Evolutionary conservation across 2,888 invertebrate species (phyloP).

Genomic region (Zygogramma bicolorata): DNA sequence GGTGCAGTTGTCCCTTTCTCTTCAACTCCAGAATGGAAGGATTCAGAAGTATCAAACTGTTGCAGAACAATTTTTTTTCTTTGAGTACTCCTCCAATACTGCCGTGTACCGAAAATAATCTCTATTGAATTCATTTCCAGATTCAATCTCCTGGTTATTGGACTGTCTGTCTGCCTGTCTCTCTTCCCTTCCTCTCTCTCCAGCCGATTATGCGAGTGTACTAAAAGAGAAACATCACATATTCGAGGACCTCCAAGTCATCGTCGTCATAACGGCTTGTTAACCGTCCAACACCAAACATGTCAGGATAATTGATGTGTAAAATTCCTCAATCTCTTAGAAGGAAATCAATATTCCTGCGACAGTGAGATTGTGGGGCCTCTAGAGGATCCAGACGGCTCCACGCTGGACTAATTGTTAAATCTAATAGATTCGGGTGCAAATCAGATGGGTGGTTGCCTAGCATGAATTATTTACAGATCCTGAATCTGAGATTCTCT

Average conservation of each 20-base stretch:
- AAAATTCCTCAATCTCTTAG: conserved; percentile 41
- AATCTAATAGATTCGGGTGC: conserved; percentile 58
- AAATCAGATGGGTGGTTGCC: conserved; percentile 53
- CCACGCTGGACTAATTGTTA: conserved; percentile 57
- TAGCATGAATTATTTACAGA: conserved; percentile 46
- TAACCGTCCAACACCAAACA: conserved; percentile 25
- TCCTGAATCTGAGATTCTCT: conserved; percentile 31
- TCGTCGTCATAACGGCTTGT: conserved; percentile 22
- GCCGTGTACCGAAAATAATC: too few species aligned
- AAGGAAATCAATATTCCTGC: conserved; percentile 48
- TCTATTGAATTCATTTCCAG: too few species aligned
- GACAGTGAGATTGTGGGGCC: conserved; percentile 48
- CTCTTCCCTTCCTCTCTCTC: neutral
- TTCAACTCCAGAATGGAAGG: too few species aligned
- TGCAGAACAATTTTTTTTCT: too few species aligned
- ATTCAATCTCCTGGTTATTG: too few species aligned
- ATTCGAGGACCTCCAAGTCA: neutral
- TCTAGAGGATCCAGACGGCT: conserved; percentile 54
- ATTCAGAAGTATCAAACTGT: too few species aligned
- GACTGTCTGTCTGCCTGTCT: neutral
- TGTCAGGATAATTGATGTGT: conserved; percentile 33
- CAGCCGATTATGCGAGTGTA: neutral
- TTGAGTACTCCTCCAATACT: too few species aligned
- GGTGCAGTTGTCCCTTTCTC: too few species aligned
- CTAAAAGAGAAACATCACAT: neutral